Percentiles rank a stretch among this genome's conserved stretches.
phyloP scores from a whole-genome alignment of 2,888 invertebrate genomes.

The Melikaiella ostensackeni region DNA sequence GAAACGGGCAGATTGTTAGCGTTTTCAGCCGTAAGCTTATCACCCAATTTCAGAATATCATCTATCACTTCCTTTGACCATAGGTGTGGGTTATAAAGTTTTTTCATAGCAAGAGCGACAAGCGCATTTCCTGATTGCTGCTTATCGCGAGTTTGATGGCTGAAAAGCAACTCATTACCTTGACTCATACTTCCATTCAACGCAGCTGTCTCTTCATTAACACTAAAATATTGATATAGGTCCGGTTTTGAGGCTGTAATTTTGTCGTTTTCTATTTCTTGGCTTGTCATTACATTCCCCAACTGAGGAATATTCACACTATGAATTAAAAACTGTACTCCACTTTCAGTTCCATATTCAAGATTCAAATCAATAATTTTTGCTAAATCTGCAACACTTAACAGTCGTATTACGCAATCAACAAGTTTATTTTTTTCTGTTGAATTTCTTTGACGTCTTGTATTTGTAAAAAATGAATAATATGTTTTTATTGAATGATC shows the following conservation, averaged over 20 bases:
- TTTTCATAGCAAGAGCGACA: constrained; percentile 81
- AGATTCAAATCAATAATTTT: constrained; percentile 71
- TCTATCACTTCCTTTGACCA: constrained; percentile 82
- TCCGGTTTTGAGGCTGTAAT: constrained; percentile 71
- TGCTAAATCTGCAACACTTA: constrained; percentile 69
- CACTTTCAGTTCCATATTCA: constrained; percentile 52
- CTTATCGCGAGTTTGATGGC: constrained; percentile 63
- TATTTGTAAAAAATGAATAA: constrained; percentile 78
- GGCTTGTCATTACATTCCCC: constrained; percentile 64
- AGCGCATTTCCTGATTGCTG: constrained; percentile 81
- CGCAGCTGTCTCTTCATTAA: constrained; percentile 73
- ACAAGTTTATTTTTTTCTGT: constrained; percentile 43
- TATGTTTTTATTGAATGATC: constrained; percentile 63
- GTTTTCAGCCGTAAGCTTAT: constrained; percentile 78
- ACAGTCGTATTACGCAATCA: constrained; percentile 75
- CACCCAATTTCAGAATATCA: constrained; percentile 79
- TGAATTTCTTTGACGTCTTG: constrained; percentile 66
- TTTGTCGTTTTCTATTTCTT: constrained; percentile 68
- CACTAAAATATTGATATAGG: constrained; percentile 73
- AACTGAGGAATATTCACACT: constrained; percentile 59
- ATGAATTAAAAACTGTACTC: constrained; percentile 66
- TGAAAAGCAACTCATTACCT: constrained; percentile 78
- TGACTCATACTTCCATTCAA: constrained; percentile 68
- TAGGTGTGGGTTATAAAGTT: constrained; percentile 79
- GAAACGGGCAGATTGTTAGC: constrained; percentile 79